Percentiles rank a stretch among this genome's conserved stretches.
Evolutionary conservation across 2,888 invertebrate species (phyloP).

Genomic region (Torymus auratus): DNA sequence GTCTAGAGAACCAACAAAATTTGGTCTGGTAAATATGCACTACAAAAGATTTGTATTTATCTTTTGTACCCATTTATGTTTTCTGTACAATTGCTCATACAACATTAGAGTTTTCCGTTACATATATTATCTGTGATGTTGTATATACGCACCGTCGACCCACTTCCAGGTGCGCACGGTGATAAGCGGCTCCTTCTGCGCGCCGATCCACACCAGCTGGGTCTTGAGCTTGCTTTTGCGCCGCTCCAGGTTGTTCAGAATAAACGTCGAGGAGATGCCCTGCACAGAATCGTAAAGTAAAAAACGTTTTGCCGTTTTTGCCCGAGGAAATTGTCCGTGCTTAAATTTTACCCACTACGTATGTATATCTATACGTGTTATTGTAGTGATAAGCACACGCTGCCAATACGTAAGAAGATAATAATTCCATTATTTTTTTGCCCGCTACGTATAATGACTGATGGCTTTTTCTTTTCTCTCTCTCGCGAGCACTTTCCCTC

Average conservation of each 20-base stretch:
- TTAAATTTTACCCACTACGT: too few relatives aligned
- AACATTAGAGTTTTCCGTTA: too few relatives aligned
- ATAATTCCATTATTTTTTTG: constrained; percentile 21
- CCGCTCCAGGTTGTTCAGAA: constrained; percentile 88
- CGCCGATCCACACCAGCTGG: constrained; percentile 94
- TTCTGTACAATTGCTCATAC: too few relatives aligned
- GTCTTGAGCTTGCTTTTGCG: constrained; percentile 88
- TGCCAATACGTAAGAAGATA: neutral
- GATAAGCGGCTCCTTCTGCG: constrained; percentile 90
- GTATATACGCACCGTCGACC: constrained; percentile 84
- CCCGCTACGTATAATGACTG: too few relatives aligned
- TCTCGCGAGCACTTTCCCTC: neutral
- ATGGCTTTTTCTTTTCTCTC: neutral
- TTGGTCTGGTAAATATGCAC: too few relatives aligned
- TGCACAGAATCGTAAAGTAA: constrained; percentile 62
- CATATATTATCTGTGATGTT: neutral
- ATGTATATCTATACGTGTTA: too few relatives aligned
- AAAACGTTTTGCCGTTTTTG: too few relatives aligned
- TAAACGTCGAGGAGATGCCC: constrained; percentile 83
- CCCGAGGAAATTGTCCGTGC: too few relatives aligned
- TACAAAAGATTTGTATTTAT: too few relatives aligned
- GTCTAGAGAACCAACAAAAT: too few relatives aligned
- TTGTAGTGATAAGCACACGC: too few relatives aligned
- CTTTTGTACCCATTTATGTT: too few relatives aligned
- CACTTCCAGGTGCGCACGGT: constrained; percentile 92